Base-by-base conservation (phyloP, 2,888 invertebrate species). In the Eilema depressum region DNA sequence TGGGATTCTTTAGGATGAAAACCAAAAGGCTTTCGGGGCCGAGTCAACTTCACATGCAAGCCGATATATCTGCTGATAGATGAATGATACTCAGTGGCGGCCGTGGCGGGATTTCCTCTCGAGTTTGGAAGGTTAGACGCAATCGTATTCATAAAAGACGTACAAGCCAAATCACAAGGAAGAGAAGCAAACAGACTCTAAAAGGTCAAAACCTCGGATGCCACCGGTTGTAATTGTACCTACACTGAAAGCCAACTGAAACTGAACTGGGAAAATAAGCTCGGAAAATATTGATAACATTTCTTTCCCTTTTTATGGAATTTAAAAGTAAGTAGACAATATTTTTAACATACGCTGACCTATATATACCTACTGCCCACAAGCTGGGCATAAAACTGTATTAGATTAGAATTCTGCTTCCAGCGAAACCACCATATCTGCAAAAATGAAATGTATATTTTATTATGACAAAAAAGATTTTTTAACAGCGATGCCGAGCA, bases 401-500 rank as follows among this genome's bases (percentile, higher is more conserved):
- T 33, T 17, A 10, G 17, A 26, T 33, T 17, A 10, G 17, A 4
- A 41, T 41, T 41, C 10, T 23, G 10, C 26, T 66, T 10, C 53
- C 20, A 60, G 17, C 17, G 66, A 66, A 70, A 56, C 61, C 37
- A 28, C 37, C 26, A 23, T 56, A 63, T 56, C 28, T 62, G 66
- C 61, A 57, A 66, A 70, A 70, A 66, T 62, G n/a, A 62, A 66
- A 70, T 70, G 41, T 12, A 41, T 62, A 56, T 66, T 70, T 66
- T 66, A 69, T 41, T 62, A 61, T 66, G 59, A 63, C n/a, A n/a
- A 61, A 53, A 62, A 56, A 26, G 26, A 17, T 62, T 56, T 70
- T 61, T 62, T 41, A 66, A 66, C 56, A 26, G 37, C 33, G 62
- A 41, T 56, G 62, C 14, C 10, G n/a, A 30, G 7, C n/a, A 57